Conservation (phyloP, 2,113 vertebrate genomes). For the Xenopus borealis region DNA sequence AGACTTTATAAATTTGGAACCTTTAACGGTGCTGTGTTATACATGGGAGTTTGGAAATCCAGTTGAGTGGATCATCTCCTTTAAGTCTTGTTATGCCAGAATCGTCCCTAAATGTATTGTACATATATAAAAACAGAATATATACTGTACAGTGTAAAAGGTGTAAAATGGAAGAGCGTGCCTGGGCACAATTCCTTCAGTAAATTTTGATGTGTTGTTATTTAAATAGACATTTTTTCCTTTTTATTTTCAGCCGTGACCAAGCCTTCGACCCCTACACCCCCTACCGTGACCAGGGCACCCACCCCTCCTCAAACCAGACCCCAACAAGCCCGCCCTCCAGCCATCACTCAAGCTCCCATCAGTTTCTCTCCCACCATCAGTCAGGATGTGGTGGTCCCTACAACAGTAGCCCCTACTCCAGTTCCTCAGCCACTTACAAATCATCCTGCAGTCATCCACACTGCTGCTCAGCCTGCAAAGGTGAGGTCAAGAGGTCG, state of each 20-base stretch:
- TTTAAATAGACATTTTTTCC: no score
- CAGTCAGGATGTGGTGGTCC: conserved; percentile 79
- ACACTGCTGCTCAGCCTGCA: conserved; percentile 76
- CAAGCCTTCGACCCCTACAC: conserved; percentile 24
- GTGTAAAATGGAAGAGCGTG: no score
- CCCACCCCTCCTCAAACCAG: conserved; percentile 77
- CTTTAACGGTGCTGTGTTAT: no score
- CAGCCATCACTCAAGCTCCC: conserved; percentile 54
- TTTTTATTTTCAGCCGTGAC: conserved; percentile 12
- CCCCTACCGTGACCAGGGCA: conserved; percentile 62
- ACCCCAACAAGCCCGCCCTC: conserved; percentile 56
- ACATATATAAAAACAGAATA: no score
- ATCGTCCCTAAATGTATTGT: no score
- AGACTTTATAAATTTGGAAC: no score
- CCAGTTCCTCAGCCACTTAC: conserved; percentile 62
- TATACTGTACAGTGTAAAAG: no score
- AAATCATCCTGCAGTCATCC: conserved; percentile 71
- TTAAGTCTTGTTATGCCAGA: no score
- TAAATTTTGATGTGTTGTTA: no score
- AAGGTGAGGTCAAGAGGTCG: conserved; percentile 73
- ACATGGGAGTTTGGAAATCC: no score
- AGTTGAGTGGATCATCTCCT: no score
- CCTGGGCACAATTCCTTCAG: no score
- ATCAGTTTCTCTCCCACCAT: conserved; percentile 71
- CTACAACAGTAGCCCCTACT: conserved; percentile 61